A percentile compares a stretch with the other conserved stretches of the same genome.
Evolutionary conservation across 2,113 vertebrate species (phyloP).

Genomic region (Bubalus kerabau): DNA sequence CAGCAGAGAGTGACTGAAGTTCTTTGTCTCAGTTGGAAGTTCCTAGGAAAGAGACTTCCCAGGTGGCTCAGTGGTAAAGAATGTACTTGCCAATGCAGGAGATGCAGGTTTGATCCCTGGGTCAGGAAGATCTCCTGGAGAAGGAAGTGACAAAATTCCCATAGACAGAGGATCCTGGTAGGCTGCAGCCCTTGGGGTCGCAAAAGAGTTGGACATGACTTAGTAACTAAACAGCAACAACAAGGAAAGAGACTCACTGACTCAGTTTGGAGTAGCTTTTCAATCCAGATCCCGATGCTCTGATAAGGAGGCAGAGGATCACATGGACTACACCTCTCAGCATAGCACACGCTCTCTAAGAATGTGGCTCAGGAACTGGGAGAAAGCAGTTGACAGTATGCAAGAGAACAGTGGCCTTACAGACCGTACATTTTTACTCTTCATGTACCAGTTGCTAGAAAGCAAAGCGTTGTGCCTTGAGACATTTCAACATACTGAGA

Average conservation of each 20-base stretch:
- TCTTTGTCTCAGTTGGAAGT: neutral
- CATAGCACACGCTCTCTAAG: neutral
- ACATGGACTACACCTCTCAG: neutral
- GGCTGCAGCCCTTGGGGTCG: neutral
- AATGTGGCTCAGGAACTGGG: neutral
- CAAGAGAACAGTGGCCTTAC: neutral
- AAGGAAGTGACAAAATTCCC: neutral
- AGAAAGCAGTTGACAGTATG: neutral
- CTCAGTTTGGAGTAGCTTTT: neutral
- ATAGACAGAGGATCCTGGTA: neutral
- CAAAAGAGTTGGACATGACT: neutral
- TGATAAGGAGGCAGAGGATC: neutral
- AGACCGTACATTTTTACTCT: neutral
- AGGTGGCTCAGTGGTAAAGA: neutral
- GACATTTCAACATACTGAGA: neutral
- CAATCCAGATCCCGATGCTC: neutral
- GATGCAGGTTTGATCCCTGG: neutral
- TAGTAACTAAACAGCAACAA: neutral
- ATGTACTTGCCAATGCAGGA: neutral
- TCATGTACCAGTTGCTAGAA: neutral
- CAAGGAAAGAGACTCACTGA: neutral
- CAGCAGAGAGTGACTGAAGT: neutral
- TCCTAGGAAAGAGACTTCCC: neutral
- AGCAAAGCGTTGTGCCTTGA: conserved; percentile 7
- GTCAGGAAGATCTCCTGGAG: neutral